Evolutionary conservation across 1,140 invertebrate species (phyloP), one percentile per base, ranked within the genome.

Genomic region (Aphaenogaster ashmeadi): DNA sequence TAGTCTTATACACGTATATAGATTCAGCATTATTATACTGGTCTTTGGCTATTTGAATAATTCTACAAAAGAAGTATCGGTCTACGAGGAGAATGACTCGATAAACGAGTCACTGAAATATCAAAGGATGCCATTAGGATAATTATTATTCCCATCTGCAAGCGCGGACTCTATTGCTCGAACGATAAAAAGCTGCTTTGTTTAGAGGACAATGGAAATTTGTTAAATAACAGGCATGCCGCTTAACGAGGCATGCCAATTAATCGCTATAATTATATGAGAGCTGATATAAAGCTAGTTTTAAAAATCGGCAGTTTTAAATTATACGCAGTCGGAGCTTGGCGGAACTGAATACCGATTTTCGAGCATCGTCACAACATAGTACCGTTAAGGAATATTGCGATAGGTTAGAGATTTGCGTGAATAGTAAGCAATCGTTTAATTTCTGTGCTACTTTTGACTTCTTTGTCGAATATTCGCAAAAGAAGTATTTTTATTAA

Each of bases 141-240:
- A 52, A 62, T 80, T 41, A 56, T 41, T 44, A 85, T 27, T n/a
- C 15, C 36, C 38, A 78, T 58, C 33, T 47, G 2, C 21, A 67
- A 79, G 21, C 11, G 18, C 4, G 44, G 52, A 15, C 21, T 56
- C 36, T 80, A 67, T 13, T 41, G n/a, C n/a, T 69, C 41, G n/a
- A n/a, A 33, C 13, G n/a, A 52, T 77, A 62, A 62, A 69, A 75
- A 62, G 11, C n/a, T 9, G 13, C 71, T 85, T 85, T 77, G 71
- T 77, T 62, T 50, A 64, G 33, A 85, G 81, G 71, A 77, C 41
- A 85, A 85, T 52, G 21, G 50, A 77, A 44, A 77, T 60, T 11
- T 62, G 27, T 41, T 77, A 60, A 77, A 77, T 77, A 85, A 77
- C 81, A 77, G 27, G 38, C 7, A 56, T 4, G 13, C 27, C 27